phyloP scores from a whole-genome alignment of 2,888 invertebrate genomes.

The Prosopocoilus inquinatus region DNA sequence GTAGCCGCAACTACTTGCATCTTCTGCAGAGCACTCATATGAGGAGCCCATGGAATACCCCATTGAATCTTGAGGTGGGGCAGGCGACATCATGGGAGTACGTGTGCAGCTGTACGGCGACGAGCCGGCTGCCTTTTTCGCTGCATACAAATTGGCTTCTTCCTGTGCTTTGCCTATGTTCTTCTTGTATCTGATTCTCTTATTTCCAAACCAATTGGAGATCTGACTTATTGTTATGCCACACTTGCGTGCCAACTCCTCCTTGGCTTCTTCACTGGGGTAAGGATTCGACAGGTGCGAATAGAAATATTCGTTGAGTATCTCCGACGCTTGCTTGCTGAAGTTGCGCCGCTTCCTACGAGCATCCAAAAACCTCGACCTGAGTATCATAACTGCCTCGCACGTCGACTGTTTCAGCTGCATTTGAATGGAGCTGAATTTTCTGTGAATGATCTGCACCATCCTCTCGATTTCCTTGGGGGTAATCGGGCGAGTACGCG shows the following conservation, averaged over 20 bases:
- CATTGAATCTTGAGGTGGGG: conserved; percentile 89
- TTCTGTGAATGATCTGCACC: conserved; percentile 98
- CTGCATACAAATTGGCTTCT: conserved; percentile 98
- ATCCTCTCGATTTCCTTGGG: conserved; percentile 99
- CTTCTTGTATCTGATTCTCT: conserved; percentile 99
- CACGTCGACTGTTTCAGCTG: conserved; percentile 99
- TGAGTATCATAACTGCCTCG: conserved; percentile 98
- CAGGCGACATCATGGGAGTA: conserved; percentile 94
- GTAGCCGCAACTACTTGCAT: neutral
- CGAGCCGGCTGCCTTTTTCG: conserved; percentile 92
- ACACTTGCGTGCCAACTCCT: conserved; percentile 98
- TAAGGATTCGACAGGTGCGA: conserved; percentile 99
- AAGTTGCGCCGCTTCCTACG: conserved; percentile 95
- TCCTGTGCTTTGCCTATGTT: conserved; percentile 99
- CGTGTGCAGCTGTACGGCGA: conserved; percentile 78
- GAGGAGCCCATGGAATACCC: conserved; percentile 92
- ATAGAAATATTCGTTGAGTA: conserved; percentile 99
- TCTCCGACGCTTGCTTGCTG: conserved; percentile 99
- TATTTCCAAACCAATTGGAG: conserved; percentile 99
- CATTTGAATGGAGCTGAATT: conserved; percentile 96
- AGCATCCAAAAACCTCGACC: conserved; percentile 79
- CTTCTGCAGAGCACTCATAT: conserved; percentile 81
- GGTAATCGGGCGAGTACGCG: conserved; percentile 95
- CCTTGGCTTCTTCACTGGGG: conserved; percentile 99
- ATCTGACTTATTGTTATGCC: conserved; percentile 95